Evolutionary conservation across 2,113 vertebrate genomes (phyloP).

Genomic region (Trogon surrucura): DNA sequence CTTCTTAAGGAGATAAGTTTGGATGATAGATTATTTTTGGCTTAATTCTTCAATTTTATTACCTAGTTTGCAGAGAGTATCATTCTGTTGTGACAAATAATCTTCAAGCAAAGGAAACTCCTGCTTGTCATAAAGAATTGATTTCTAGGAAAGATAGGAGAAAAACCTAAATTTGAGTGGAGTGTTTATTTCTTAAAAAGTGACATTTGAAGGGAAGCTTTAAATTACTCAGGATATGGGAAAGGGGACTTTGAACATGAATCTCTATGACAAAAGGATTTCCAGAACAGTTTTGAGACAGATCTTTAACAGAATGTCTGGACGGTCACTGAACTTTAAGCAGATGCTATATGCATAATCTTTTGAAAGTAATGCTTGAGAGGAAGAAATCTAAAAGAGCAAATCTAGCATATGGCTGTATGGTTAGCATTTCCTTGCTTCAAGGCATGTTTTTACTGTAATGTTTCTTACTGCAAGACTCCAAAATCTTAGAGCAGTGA

Average conservation of each 20-base stretch:
- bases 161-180: neutral
- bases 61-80: neutral
- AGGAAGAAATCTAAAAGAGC: slow-evolving; percentile 38
- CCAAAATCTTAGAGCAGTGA: neutral
- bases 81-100: neutral
- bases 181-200: neutral
- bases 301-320: neutral
- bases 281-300: neutral
- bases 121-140: neutral
- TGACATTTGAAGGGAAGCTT: neutral
- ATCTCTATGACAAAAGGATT: neutral
- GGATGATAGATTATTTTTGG: neutral
- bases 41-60: neutral
- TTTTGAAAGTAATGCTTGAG: slow-evolving; percentile 14
- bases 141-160: neutral
- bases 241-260: neutral
- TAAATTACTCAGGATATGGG: neutral
- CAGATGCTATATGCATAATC: neutral
- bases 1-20: neutral
- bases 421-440: slow-evolving; percentile 26
- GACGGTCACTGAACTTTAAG: neutral
- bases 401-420: slow-evolving; percentile 16
- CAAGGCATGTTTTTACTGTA: neutral
- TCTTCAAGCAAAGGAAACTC: neutral
- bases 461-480: neutral